Conservation (phyloP, 92 coral and sea anemone species). For the Desmophyllum pertusum region DNA sequence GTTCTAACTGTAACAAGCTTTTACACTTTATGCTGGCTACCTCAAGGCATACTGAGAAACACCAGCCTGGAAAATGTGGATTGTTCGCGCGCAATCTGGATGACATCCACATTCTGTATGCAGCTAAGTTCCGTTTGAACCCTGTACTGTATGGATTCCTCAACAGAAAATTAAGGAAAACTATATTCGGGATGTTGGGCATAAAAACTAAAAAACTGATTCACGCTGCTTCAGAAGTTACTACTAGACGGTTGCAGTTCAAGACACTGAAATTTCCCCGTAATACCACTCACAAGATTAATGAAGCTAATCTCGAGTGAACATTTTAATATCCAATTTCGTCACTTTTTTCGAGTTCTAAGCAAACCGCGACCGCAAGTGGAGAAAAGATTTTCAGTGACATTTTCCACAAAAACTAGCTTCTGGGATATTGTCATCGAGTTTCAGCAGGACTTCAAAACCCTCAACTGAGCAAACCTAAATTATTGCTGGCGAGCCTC, state of each 20-base stretch:
- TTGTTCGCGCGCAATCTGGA: slow-evolving; percentile 26
- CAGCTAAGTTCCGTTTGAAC: slow-evolving; percentile 24
- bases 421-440: too few relatives aligned
- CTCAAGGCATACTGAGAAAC: slow-evolving; percentile 22
- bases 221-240: not conserved
- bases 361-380: too few relatives aligned
- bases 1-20: slow-evolving; percentile 1
- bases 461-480: too few relatives aligned
- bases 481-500: too few relatives aligned
- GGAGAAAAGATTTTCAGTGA: too few relatives aligned
- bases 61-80: not conserved
- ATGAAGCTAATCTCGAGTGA: too few relatives aligned
- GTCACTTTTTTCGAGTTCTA: too few relatives aligned
- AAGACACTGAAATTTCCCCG: not conserved
- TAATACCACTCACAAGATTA: too few relatives aligned
- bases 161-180: slow-evolving; percentile 27
- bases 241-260: not conserved
- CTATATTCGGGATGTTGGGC: not conserved
- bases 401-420: too few relatives aligned
- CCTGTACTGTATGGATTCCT: slow-evolving; percentile 26
- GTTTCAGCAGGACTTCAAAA: too few relatives aligned
- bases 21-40: slow-evolving; percentile 18
- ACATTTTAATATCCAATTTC: too few relatives aligned
- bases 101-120: slow-evolving; percentile 13
- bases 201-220: not conserved